Conservation (phyloP, 1,140 invertebrate genomes). For the Elymnias hypermnestra region DNA sequence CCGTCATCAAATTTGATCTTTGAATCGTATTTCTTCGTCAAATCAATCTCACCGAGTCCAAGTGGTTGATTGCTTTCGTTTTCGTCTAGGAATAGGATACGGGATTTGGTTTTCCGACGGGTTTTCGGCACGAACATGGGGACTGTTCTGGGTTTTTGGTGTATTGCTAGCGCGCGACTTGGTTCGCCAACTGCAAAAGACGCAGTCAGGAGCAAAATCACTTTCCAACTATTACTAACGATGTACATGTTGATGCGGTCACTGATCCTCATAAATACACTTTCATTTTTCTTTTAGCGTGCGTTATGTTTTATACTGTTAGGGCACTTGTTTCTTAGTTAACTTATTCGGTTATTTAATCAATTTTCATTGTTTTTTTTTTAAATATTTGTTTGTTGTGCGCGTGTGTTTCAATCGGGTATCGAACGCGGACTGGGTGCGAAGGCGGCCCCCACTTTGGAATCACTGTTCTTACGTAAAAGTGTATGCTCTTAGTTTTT, state of each 20-base stretch:
- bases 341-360: conserved; percentile 21
- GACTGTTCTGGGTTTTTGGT: conserved; percentile 41
- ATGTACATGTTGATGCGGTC: conserved; percentile 67
- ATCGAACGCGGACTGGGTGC: conserved; percentile 34
- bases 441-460: conserved; percentile 26
- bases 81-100: conserved; percentile 57
- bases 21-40: conserved; percentile 42
- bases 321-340: conserved; percentile 8
- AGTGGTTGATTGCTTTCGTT: conserved; percentile 43
- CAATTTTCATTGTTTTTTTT: too few relatives aligned
- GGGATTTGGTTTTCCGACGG: conserved; percentile 34
- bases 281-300: conserved; percentile 52
- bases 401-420: conserved; percentile 24
- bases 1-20: conserved; percentile 61
- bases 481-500: conserved; percentile 33
- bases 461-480: conserved; percentile 51
- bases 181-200: conserved; percentile 48
- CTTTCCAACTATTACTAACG: conserved; percentile 70
- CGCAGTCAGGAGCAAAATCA: conserved; percentile 55
- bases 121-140: conserved; percentile 62
- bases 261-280: conserved; percentile 55
- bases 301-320: conserved; percentile 4
- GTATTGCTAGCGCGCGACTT: conserved; percentile 51
- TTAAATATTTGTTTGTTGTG: too few relatives aligned
- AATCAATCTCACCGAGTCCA: conserved; percentile 56